phyloP scores from a whole-genome alignment of 2,797 vertebrate species.

The Pygocentrus nattereri region DNA sequence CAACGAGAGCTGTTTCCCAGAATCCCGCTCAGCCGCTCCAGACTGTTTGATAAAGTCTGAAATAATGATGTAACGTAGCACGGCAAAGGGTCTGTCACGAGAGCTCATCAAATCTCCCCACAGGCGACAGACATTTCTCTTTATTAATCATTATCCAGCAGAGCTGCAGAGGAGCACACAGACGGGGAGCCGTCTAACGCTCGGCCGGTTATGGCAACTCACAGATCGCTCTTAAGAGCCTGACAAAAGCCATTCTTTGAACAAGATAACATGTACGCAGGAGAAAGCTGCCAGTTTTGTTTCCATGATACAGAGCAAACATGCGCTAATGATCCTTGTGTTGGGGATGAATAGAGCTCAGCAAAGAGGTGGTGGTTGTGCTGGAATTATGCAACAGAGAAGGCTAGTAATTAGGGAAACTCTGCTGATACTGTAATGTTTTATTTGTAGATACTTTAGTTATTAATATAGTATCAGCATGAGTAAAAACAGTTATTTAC shows the following conservation, averaged over 20 bases:
- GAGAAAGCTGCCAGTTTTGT: conserved; percentile 13
- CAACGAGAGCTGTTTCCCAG: neutral
- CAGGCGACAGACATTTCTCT: conserved; percentile 41
- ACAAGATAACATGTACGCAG: conserved; percentile 25
- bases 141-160: conserved; percentile 53
- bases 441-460: neutral
- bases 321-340: conserved; percentile 5
- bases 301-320: conserved; percentile 27
- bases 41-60: conserved; percentile 36
- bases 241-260: conserved; percentile 43
- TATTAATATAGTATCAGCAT: neutral
- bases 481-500: neutral
- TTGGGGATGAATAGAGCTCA: neutral
- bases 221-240: conserved; percentile 26
- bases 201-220: conserved; percentile 19
- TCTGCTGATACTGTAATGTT: neutral
- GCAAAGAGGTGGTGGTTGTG: no score
- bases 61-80: conserved; percentile 46
- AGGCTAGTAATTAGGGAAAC: neutral
- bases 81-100: conserved; percentile 21
- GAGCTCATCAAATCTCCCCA: conserved; percentile 47
- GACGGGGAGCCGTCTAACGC: conserved; percentile 26
- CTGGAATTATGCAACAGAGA: neutral
- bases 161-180: neutral
- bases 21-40: neutral